These are phyloP conservation scores for Prionace glauca DNA, from an alignment of 2,797 vertebrate genomes.

Conservation along the genomic window DNA sequence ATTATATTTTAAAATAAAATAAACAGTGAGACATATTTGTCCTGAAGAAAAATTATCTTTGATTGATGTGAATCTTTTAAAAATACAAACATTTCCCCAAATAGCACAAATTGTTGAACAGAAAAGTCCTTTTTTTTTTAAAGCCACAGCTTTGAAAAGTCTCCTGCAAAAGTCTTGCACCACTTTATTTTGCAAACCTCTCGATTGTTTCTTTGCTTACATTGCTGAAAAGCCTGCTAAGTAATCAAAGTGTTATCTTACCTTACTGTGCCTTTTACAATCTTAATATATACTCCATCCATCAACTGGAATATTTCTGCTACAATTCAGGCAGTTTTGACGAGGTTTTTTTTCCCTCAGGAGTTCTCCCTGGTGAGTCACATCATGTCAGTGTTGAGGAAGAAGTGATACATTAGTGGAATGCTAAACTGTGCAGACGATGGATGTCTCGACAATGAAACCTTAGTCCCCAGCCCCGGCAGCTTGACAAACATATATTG, in stretches of 20 bases:
- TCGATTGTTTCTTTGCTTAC: not conserved
- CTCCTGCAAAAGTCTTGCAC: too few relatives aligned
- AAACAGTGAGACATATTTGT: not conserved
- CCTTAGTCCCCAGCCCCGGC: conserved; percentile 16
- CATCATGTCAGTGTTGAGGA: conserved; percentile 22
- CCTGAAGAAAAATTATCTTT: not conserved
- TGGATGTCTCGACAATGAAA: conserved; percentile 36
- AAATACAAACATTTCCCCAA: not conserved
- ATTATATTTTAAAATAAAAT: not conserved
- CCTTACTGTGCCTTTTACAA: conserved; percentile 26
- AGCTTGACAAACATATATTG: conserved; percentile 34
- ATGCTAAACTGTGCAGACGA: conserved; percentile 36
- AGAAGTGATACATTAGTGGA: conserved; percentile 31
- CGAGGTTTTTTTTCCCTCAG: conserved; percentile 9
- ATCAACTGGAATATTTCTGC: conserved; percentile 34
- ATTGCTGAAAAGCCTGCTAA: not conserved
- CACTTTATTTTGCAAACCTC: not conserved
- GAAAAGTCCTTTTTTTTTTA: not conserved
- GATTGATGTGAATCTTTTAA: not conserved
- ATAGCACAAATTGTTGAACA: not conserved
- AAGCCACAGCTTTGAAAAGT: not conserved
- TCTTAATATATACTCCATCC: conserved; percentile 31
- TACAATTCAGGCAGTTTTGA: conserved; percentile 36
- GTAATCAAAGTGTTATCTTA: not conserved
- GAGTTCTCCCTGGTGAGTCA: conserved; percentile 29